phyloP scores from a whole-genome alignment of 2,888 invertebrate species.

The Poecilus cupreus region DNA sequence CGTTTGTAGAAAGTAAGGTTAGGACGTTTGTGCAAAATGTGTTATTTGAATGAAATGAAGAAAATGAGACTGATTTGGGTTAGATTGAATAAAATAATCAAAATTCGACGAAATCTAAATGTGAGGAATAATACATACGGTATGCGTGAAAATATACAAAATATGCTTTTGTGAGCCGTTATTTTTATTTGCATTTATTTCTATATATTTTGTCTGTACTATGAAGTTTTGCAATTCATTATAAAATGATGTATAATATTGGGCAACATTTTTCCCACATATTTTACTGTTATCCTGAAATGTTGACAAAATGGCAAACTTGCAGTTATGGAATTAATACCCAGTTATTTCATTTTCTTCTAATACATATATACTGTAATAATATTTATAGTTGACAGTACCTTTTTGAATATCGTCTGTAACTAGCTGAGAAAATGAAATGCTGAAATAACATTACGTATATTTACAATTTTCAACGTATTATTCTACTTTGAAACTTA shows the following conservation, averaged over 20 bases:
- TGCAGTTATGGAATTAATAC: neutral
- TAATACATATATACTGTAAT: slow-evolving; percentile 46
- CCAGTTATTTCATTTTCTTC: slow-evolving; percentile 50
- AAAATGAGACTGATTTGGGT: slow-evolving; percentile 56
- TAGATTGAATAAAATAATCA: slow-evolving; percentile 27
- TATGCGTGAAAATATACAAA: slow-evolving; percentile 27
- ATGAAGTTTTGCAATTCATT: slow-evolving; percentile 14
- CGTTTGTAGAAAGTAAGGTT: neutral
- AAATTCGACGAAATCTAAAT: slow-evolving; percentile 25
- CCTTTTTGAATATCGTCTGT: slow-evolving; percentile 52
- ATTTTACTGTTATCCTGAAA: slow-evolving; percentile 30
- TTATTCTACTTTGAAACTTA: neutral
- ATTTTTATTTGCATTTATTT: slow-evolving; percentile 45
- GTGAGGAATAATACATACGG: slow-evolving; percentile 36
- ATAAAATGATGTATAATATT: slow-evolving; percentile 24
- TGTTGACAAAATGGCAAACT: slow-evolving; percentile 24
- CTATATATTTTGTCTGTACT: slow-evolving; percentile 21
- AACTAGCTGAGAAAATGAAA: slow-evolving; percentile 32
- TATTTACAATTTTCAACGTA: neutral
- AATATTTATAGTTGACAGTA: slow-evolving; percentile 53
- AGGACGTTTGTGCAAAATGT: neutral
- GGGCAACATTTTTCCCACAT: slow-evolving; percentile 17
- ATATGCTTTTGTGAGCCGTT: slow-evolving; percentile 46
- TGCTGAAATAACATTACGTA: slow-evolving; percentile 17
- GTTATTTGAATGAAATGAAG: slow-evolving; percentile 17